Percentiles rank a stretch among this genome's conserved stretches.
phyloP scores from a whole-genome alignment of 2,113 vertebrate species.

The Hypomesus transpacificus region DNA sequence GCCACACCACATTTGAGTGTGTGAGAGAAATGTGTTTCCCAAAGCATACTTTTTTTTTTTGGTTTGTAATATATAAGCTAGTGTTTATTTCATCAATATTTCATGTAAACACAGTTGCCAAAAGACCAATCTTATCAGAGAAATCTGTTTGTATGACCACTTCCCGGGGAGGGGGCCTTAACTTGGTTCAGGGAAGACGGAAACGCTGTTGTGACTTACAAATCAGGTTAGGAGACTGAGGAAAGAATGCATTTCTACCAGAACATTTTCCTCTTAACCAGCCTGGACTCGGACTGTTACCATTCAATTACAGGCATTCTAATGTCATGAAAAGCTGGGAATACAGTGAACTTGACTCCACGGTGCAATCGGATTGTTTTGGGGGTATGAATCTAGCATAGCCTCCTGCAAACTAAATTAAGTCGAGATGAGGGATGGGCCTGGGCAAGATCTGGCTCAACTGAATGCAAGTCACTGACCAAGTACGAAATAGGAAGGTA shows the following conservation, averaged over 20 bases:
- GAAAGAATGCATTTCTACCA: slow-evolving; percentile 34
- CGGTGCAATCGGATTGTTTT: background rate
- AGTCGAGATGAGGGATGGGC: background rate
- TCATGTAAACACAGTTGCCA: slow-evolving; percentile 39
- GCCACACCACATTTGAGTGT: slow-evolving; percentile 12
- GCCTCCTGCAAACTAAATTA: slow-evolving; percentile 25
- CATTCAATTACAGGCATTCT: slow-evolving; percentile 44
- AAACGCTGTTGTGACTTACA: slow-evolving; percentile 48
- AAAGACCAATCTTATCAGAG: slow-evolving; percentile 30
- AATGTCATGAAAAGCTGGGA: slow-evolving; percentile 42
- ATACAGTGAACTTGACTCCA: slow-evolving; percentile 1
- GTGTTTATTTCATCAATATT: slow-evolving; percentile 40
- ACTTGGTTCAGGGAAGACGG: slow-evolving; percentile 46
- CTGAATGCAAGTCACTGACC: too few relatives aligned
- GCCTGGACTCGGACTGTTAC: slow-evolving; percentile 33
- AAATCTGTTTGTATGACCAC: slow-evolving; percentile 33
- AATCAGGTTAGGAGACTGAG: slow-evolving; percentile 46
- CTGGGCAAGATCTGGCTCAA: too few relatives aligned
- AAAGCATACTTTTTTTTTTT: slow-evolving; percentile 28
- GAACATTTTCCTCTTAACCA: slow-evolving; percentile 36
- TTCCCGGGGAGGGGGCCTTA: slow-evolving; percentile 44
- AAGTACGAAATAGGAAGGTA: too few relatives aligned
- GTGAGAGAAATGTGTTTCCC: slow-evolving; percentile 19
- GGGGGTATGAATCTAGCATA: too few relatives aligned
- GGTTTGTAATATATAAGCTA: background rate